These are phyloP conservation scores for Triops longicaudatus DNA, from an alignment of 1,140 invertebrate genomes.

Conservation along the genomic window DNA sequence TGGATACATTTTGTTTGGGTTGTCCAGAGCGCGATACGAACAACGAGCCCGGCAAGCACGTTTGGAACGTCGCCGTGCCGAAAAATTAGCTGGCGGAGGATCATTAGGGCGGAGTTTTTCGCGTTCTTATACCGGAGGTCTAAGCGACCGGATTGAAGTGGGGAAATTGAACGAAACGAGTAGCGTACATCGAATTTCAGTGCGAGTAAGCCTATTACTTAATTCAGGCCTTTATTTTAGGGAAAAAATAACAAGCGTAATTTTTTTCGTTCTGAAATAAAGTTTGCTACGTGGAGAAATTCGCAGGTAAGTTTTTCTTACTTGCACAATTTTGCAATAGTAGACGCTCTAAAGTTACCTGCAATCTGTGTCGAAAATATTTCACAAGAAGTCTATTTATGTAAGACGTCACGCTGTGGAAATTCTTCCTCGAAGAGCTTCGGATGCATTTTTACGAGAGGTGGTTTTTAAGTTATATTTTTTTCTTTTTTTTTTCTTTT, in stretches of 20 bases:
- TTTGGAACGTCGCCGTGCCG: constrained; percentile 40
- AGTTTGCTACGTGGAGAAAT: constrained; percentile 50
- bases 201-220: background rate
- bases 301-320: constrained; percentile 45
- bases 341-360: no score
- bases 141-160: constrained; percentile 28
- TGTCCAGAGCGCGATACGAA: constrained; percentile 53
- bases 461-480: background rate
- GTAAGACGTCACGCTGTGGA: no score
- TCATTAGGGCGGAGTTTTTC: constrained; percentile 45
- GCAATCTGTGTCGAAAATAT: no score
- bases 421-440: no score
- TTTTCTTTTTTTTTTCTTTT: constrained; percentile 20
- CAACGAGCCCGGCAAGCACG: constrained; percentile 49
- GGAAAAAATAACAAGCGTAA: constrained; percentile 18
- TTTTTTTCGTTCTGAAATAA: background rate
- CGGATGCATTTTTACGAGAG: no score
- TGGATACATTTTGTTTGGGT: background rate
- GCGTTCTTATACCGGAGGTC: constrained; percentile 38
- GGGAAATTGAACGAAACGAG: constrained; percentile 30
- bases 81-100: constrained; percentile 45
- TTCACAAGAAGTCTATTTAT: no score
- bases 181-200: constrained; percentile 25
- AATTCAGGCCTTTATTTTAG: background rate
- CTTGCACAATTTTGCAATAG: constrained; percentile 9